Percentiles rank a stretch among this genome's conserved stretches.
These are phyloP conservation scores for Cerceris rybyensis DNA, from an alignment of 2,888 invertebrate species.

Conservation along the genomic window DNA sequence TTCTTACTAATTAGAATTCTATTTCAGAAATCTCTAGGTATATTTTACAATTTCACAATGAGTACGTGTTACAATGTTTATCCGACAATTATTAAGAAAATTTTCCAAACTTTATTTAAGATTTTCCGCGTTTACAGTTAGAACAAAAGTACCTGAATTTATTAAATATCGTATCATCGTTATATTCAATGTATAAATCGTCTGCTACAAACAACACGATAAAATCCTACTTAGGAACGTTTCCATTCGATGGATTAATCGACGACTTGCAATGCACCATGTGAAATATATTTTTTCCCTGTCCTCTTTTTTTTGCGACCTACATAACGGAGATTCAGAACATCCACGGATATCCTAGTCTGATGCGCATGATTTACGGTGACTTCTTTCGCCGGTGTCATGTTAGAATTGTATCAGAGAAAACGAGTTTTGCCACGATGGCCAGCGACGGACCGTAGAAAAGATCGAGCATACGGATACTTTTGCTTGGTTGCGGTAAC, in stretches of 20 bases:
- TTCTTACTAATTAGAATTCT: no score
- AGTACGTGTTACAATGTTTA: no score
- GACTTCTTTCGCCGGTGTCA: constrained; percentile 4
- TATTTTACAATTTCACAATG: no score
- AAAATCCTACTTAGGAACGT: not conserved
- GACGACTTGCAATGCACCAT: not conserved
- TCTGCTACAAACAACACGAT: not conserved
- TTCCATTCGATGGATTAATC: constrained; percentile 8
- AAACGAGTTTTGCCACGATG: not conserved
- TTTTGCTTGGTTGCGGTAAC: constrained; percentile 5
- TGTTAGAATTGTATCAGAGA: not conserved
- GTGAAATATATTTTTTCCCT: constrained; percentile 8
- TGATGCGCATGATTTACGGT: constrained; percentile 24
- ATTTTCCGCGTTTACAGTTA: no score
- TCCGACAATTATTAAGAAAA: no score
- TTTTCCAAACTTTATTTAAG: no score
- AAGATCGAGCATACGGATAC: constrained; percentile 12
- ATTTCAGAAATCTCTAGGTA: no score
- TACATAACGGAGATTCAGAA: constrained; percentile 7
- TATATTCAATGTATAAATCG: not conserved
- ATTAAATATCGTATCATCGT: not conserved
- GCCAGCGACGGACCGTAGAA: not conserved
- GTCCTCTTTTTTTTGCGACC: constrained; percentile 6
- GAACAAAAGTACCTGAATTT: no score
- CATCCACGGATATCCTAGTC: not conserved